phyloP scores from a whole-genome alignment of 2,888 invertebrate genomes.

The Amorpha juglandis region DNA sequence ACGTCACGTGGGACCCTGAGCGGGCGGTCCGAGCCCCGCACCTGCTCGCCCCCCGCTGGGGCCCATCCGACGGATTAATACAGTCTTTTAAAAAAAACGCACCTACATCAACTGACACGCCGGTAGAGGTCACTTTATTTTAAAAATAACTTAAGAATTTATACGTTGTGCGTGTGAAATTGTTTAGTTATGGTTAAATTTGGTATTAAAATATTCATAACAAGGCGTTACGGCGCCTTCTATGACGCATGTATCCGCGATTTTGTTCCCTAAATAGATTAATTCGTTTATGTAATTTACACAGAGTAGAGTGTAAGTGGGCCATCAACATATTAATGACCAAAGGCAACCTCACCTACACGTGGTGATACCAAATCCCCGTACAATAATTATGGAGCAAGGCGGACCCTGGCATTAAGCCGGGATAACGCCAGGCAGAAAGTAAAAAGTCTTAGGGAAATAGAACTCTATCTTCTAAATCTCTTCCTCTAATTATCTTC shows the following conservation, averaged over 20 bases:
- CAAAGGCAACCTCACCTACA: no score
- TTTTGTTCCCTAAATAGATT: neutral
- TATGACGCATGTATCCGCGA: neutral
- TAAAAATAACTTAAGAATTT: conserved; percentile 12
- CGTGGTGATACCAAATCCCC: no score
- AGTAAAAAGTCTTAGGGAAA: no score
- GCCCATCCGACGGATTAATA: conserved; percentile 73
- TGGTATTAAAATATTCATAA: neutral
- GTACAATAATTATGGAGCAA: no score
- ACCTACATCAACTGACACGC: conserved; percentile 27
- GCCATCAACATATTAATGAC: no score
- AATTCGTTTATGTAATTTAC: no score
- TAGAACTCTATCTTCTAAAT: no score
- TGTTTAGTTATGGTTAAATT: conserved; percentile 1
- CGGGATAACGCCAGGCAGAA: no score
- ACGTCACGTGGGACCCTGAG: conserved; percentile 41
- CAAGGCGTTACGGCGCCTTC: neutral
- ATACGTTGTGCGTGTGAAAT: conserved; percentile 16
- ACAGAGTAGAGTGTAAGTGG: no score
- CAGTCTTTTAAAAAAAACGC: conserved; percentile 51
- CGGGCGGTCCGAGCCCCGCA: conserved; percentile 48
- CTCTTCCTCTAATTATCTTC: no score
- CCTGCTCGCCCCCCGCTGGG: conserved; percentile 74
- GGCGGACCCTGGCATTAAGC: no score
- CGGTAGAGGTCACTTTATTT: conserved; percentile 24